phyloP scores from a whole-genome alignment of 2,113 vertebrate species.

The Turnix velox region DNA sequence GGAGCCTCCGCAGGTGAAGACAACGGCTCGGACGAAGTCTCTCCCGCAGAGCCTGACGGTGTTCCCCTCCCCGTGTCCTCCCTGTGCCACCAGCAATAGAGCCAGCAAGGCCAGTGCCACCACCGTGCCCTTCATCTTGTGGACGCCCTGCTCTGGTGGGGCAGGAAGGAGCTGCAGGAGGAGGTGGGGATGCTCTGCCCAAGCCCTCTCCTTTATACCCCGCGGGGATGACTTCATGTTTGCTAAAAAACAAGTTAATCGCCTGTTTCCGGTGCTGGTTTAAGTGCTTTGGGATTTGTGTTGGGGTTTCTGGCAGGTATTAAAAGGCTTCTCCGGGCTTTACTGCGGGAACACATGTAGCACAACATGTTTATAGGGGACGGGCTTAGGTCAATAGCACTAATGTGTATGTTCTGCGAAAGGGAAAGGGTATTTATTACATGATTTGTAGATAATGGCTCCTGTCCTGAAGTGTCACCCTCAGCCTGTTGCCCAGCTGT shows the following conservation, averaged over 20 bases:
- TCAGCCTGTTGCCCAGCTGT: not conserved
- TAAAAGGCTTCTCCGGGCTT: not conserved
- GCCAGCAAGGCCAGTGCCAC: not conserved
- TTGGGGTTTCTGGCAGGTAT: not conserved
- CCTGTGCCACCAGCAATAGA: not conserved
- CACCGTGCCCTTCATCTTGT: conserved; percentile 26
- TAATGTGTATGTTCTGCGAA: not conserved
- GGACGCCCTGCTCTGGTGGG: rapidly evolving
- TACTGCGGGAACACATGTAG: not conserved
- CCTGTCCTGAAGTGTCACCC: not conserved
- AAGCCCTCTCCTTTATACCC: conserved; percentile 45
- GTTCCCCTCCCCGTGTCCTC: conserved; percentile 41
- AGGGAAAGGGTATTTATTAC: not conserved
- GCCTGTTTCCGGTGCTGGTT: not conserved
- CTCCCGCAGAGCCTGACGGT: conserved; percentile 79
- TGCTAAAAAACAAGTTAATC: not conserved
- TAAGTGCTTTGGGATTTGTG: not conserved
- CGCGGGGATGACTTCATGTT: conserved; percentile 16
- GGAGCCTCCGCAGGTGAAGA: conserved; percentile 86
- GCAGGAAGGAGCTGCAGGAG: not conserved
- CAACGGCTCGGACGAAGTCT: conserved; percentile 77
- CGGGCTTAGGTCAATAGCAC: not conserved
- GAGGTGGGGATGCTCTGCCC: not conserved
- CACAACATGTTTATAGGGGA: not conserved
- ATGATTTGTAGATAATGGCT: not conserved